Evolutionary conservation across 2,888 invertebrate species (phyloP).

Genomic region (Spisula subtruncata): DNA sequence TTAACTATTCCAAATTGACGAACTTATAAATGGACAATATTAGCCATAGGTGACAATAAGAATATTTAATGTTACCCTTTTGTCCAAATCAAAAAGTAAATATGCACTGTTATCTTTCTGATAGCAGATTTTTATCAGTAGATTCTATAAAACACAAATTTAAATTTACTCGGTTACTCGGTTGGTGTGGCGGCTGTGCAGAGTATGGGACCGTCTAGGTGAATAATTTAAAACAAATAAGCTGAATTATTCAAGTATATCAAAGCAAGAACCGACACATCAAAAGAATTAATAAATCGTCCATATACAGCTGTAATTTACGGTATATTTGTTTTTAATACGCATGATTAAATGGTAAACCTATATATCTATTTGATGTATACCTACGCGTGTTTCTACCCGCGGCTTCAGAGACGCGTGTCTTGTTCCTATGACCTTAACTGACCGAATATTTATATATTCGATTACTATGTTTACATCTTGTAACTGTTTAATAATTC

Average conservation of each 20-base stretch:
- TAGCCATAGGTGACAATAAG: no score
- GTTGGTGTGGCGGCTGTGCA: not conserved
- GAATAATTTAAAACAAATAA: constrained; percentile 17
- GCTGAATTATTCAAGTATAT: not conserved
- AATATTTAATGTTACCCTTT: no score
- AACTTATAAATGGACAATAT: no score
- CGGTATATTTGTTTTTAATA: constrained; percentile 28
- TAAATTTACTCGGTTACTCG: not conserved
- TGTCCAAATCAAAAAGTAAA: no score
- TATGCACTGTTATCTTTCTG: no score
- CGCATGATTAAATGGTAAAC: not conserved
- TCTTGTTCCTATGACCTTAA: not conserved
- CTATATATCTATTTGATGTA: constrained; percentile 24
- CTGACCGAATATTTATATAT: constrained; percentile 1
- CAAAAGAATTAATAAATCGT: constrained; percentile 19
- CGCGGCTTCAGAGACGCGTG: constrained; percentile 13
- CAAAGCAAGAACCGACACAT: not conserved
- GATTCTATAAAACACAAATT: not conserved
- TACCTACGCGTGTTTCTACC: constrained; percentile 4
- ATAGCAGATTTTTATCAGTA: not conserved
- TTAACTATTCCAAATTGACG: no score
- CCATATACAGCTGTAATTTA: constrained; percentile 39
- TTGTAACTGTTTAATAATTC: no score
- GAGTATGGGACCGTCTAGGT: not conserved
- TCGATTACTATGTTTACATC: no score